A percentile compares a stretch with the other conserved stretches of the same genome.
phyloP scores from a whole-genome alignment of 2,888 invertebrate species.

The Melinaea menophilus region DNA sequence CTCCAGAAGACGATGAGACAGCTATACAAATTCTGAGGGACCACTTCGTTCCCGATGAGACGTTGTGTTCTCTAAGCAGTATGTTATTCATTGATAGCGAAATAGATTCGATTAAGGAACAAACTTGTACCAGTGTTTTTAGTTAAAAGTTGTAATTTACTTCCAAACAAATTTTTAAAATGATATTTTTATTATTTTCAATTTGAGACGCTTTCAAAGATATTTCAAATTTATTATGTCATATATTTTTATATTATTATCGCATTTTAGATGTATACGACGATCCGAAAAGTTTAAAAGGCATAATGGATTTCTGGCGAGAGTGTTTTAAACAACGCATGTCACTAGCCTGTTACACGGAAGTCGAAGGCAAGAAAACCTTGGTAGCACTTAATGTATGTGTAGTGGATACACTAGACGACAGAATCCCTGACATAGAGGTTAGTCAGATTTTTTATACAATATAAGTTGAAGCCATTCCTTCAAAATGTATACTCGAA shows the following conservation, averaged over 20 bases:
- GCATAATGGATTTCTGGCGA: too few relatives aligned
- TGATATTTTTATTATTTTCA: too few relatives aligned
- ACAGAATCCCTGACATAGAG: constrained; percentile 27
- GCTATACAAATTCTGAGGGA: constrained; percentile 32
- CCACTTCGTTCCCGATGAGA: constrained; percentile 51
- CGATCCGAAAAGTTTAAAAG: constrained; percentile 27
- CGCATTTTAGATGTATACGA: constrained; percentile 40
- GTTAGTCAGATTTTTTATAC: constrained; percentile 11
- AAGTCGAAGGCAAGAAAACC: too few relatives aligned
- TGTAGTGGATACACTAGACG: constrained; percentile 33
- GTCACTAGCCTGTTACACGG: too few relatives aligned
- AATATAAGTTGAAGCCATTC: not conserved
- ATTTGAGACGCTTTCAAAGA: too few relatives aligned
- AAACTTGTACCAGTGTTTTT: too few relatives aligned
- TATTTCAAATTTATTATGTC: not conserved
- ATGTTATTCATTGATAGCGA: constrained; percentile 7
- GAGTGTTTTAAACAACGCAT: too few relatives aligned
- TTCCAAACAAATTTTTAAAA: too few relatives aligned
- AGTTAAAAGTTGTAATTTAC: too few relatives aligned
- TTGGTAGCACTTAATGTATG: constrained; percentile 37
- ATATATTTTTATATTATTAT: not conserved
- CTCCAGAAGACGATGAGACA: too few relatives aligned
- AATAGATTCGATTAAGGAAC: not conserved
- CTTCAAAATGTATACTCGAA: too few relatives aligned
- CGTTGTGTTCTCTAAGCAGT: constrained; percentile 46